Base-by-base conservation (phyloP, 2,888 invertebrate genomes). In the Trilocha varians region DNA sequence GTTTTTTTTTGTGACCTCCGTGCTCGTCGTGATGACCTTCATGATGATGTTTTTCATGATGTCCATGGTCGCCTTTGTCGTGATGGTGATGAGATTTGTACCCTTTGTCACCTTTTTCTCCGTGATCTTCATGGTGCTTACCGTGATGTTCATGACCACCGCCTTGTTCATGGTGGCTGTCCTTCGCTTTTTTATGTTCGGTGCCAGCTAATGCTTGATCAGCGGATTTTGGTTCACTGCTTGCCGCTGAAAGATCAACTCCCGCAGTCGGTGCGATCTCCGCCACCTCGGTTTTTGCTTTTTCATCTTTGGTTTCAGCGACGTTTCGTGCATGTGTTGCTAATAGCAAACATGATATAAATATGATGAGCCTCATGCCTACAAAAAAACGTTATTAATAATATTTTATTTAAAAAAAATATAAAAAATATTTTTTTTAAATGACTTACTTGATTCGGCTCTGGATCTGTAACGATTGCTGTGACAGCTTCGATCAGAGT, bases 1-100 rank as follows among this genome's bases (percentile, higher is more conserved):
- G 91, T 42, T 92, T 90, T 68, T 94, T 93, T 70, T 94, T 92
- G 71, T 93, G 93, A 0, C 93, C 93, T 11, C 91, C 92, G 59
- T 93, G 90, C 58, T 93, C 93, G 45, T 89, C 90, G 70, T 93
- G 91, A 61, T 93, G 91, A 8, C 92, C 92, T 46, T 90, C 90
- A 59, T 93, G 91, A 58, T 93, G 91, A 57, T 93, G 91, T 61
- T 93, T 92, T 17, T 91, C 93, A 61, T 94, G 91, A 43, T 91
- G 87, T 11, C 93, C 93, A 59, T 93, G 91, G 35, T 92, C 92
- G 4, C 91, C 93, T 62, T 93, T 91, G 52, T 93, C 91, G 78
- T 92, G 92, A 60, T 93, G 90, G 62, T 93, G 92, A 54, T 91
- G 88, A 16, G 89, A 88, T 61, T 92, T 91, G 76, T 93, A 91